phyloP scores from a whole-genome alignment of 2,797 vertebrate species.

The Rhincodon typus region DNA sequence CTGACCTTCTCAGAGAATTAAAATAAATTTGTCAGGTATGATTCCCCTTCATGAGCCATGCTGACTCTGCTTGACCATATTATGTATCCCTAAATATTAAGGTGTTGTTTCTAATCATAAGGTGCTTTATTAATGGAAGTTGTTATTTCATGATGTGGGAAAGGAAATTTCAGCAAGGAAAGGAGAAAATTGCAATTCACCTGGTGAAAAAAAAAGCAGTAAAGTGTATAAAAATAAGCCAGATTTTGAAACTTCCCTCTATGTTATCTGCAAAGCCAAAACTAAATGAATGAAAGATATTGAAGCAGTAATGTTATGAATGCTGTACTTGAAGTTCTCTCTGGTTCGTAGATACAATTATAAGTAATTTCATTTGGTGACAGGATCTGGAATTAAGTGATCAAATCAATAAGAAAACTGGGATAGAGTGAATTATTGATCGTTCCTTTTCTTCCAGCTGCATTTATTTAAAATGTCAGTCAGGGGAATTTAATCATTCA shows the following conservation, averaged over 20 bases:
- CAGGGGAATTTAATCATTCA: neutral
- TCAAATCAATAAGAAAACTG: neutral
- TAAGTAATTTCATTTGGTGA: neutral
- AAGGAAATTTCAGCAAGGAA: no score
- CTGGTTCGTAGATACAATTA: neutral
- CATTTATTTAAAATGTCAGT: neutral
- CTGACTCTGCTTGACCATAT: no score
- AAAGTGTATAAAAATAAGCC: neutral
- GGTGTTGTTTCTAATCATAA: neutral
- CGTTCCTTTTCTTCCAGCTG: neutral
- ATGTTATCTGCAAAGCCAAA: neutral
- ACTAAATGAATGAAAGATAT: neutral
- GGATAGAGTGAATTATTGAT: neutral
- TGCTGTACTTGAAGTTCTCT: neutral
- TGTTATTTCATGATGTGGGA: neutral
- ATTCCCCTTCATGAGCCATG: no score
- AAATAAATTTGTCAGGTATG: no score
- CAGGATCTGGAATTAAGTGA: neutral
- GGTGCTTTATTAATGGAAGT: neutral
- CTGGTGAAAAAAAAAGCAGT: neutral
- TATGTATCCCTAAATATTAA: neutral
- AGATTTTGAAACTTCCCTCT: neutral
- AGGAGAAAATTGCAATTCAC: neutral
- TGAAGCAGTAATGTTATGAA: neutral
- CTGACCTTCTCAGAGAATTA: no score